Evolutionary conservation across 2,113 vertebrate genomes (phyloP).

Genomic region (Scopus umbretta): DNA sequence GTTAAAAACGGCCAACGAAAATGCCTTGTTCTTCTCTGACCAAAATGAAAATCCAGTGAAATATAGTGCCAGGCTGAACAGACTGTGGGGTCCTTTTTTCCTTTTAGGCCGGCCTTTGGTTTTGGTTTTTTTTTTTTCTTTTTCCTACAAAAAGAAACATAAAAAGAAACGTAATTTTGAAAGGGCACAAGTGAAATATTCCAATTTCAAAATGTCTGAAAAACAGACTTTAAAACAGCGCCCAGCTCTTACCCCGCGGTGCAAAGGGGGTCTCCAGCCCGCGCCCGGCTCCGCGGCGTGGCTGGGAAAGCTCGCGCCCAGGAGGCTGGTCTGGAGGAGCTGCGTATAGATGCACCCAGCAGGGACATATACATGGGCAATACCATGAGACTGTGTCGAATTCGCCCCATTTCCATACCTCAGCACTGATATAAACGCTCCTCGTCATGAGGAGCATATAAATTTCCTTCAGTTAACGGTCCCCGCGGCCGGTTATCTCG

Average conservation of each 20-base stretch:
- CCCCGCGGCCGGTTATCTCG: background rate
- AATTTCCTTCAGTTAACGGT: background rate
- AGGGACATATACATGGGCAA: rapidly evolving
- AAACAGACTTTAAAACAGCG: background rate
- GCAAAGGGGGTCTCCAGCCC: background rate
- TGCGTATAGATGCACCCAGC: background rate
- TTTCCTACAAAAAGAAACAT: background rate
- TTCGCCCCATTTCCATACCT: background rate
- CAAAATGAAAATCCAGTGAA: background rate
- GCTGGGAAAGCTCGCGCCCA: background rate
- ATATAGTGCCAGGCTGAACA: background rate
- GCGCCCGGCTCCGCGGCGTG: rapidly evolving
- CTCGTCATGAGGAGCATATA: background rate
- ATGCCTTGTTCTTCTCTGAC: background rate
- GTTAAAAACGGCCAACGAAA: background rate
- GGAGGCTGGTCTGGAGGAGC: background rate
- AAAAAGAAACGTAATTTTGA: background rate
- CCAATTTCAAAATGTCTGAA: background rate
- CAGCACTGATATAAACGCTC: background rate
- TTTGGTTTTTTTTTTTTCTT: background rate
- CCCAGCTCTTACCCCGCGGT: background rate
- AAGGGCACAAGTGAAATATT: background rate
- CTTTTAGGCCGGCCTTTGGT: background rate
- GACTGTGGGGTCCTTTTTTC: background rate
- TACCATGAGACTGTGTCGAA: background rate